These are phyloP conservation scores for Corvus moneduloides DNA, from an alignment of 2,113 vertebrate species.

Conservation along the genomic window DNA sequence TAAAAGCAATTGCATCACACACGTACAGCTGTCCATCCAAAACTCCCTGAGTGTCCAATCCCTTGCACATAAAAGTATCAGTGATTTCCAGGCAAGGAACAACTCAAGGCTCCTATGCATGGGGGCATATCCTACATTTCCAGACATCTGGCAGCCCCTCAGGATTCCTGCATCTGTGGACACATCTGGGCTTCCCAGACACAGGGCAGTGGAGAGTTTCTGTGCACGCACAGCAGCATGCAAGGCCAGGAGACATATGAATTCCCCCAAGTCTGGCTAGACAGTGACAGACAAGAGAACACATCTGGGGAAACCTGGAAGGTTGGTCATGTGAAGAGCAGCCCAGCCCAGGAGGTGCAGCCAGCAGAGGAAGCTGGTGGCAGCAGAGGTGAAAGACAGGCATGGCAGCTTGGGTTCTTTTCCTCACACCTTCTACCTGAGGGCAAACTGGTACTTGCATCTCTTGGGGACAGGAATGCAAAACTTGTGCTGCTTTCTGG, in stretches of 20 bases:
- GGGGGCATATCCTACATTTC: conserved; percentile 35
- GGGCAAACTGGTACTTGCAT: not conserved
- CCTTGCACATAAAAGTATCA: not conserved
- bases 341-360: not conserved
- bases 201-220: not conserved
- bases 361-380: not conserved
- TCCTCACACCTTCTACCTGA: not conserved
- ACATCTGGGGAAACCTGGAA: not conserved
- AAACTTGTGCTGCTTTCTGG: not conserved
- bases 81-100: not conserved
- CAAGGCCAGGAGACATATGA: not conserved
- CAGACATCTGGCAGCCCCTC: conserved; percentile 12
- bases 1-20: not conserved
- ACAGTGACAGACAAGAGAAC: not conserved
- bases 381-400: not conserved
- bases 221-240: not conserved
- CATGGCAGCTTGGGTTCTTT: not conserved
- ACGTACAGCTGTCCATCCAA: not conserved
- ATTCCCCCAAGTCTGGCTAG: not conserved
- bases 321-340: not conserved
- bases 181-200: conserved; percentile 33
- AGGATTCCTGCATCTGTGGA: conserved; percentile 39
- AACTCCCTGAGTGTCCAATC: not conserved
- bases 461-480: not conserved
- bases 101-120: not conserved